Base-by-base conservation (phyloP, 2,888 invertebrate species). In the Agonopterix subpropinquella region DNA sequence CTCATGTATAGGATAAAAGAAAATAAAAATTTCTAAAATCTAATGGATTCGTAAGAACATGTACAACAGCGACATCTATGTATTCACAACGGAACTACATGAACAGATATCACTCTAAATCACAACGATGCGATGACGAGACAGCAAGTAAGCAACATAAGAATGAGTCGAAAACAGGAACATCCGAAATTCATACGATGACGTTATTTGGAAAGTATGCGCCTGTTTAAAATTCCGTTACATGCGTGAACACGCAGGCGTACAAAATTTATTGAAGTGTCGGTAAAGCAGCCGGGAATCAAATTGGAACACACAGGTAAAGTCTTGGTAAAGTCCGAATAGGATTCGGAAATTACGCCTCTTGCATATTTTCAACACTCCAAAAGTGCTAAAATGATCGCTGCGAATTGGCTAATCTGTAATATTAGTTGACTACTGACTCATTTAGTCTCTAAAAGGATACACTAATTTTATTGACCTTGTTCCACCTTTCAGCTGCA, bases 121-220 rank as follows among this genome's bases (percentile, higher is more conserved):
- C 11, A 42, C 10, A 42, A 11, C 42, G 42, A 7, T 8, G 42
- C 42, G 42, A 7, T 8, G 42, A 5, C n/a, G 9, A 4, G 9
- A 39, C n/a, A 39, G 39, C 28, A 28, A 28, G 39, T 39, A n/a
- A n/a, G n/a, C 39, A 39, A 39, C n/a, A 39, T n/a, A 39, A 2
- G 39, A 9, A 39, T 39, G 9, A n/a, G 39, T n/a, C 39, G 10
- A 39, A 39, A 39, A 58, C 67, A 64, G 68, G 64, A 67, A 62
- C 62, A 64, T 56, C 77, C 80, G 67, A 84, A 83, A 74, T 76
- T 71, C 59, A n/a, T 9, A 39, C 9, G n/a, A 67, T 85, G 84
- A 86, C 83, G 84, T 80, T 77, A 81, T 75, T 73, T 74, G 71
- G 78, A 82, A 86, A 83, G 82, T 77, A 84, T 81, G 78, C 61